These are phyloP conservation scores for Eulemur rufifrons DNA, from an alignment of 2,113 vertebrate species.

Conservation along the genomic window DNA sequence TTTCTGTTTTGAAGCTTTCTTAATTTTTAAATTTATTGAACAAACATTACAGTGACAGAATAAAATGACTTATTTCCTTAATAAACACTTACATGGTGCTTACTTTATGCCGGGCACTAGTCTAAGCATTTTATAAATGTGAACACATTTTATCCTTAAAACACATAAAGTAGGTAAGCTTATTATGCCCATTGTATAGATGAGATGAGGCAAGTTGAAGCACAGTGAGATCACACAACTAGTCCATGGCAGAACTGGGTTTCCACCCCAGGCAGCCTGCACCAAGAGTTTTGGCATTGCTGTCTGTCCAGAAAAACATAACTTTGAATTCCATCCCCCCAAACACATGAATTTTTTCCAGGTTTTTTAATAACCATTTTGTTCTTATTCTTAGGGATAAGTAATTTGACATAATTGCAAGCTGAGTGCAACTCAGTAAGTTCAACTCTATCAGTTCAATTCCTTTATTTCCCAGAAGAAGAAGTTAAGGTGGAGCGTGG, in stretches of 20 bases:
- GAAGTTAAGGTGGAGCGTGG: not conserved
- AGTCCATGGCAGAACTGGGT: not conserved
- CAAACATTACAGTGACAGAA: not conserved
- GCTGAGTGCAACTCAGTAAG: not conserved
- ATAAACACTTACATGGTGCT: not conserved
- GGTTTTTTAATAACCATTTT: not conserved
- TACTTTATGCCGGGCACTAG: not conserved
- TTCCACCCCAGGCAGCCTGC: not conserved
- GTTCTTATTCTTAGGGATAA: not conserved
- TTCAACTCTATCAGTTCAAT: not conserved
- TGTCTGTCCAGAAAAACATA: not conserved
- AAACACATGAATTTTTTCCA: not conserved
- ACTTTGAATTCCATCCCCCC: not conserved
- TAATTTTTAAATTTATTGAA: slow-evolving; percentile 37
- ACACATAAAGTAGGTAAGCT: not conserved
- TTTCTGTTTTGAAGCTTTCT: slow-evolving; percentile 35
- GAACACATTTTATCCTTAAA: not conserved
- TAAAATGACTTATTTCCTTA: slow-evolving; percentile 15
- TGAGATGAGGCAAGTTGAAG: not conserved
- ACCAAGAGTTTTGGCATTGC: not conserved
- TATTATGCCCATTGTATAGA: not conserved
- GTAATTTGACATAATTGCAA: not conserved
- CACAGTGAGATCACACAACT: not conserved
- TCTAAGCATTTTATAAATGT: not conserved
- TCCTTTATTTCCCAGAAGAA: slow-evolving; percentile 7